Evolutionary conservation across 2,797 vertebrate species (phyloP).

Genomic region (Silurus aristotelis): DNA sequence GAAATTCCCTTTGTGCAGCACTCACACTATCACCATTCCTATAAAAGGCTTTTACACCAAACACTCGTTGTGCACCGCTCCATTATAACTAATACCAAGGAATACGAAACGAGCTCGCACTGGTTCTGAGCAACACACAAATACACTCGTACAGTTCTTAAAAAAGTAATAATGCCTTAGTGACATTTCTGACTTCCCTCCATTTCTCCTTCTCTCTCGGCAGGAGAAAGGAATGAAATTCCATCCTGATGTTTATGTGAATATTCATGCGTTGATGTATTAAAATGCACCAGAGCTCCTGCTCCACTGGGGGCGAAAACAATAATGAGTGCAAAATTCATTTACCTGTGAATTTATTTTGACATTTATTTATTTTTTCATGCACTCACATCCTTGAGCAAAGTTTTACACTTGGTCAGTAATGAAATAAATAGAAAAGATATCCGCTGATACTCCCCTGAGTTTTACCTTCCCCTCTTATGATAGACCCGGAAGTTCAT

Average conservation of each 20-base stretch:
- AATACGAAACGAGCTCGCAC: too few relatives aligned
- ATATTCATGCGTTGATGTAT: constrained; percentile 22
- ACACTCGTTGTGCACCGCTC: too few relatives aligned
- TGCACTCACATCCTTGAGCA: not conserved
- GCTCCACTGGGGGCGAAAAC: constrained; percentile 2
- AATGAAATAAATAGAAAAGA: not conserved
- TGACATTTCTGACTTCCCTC: not conserved
- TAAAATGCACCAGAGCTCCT: constrained; percentile 18
- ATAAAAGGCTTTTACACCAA: too few relatives aligned
- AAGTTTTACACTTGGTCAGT: not conserved
- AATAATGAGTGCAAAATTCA: constrained; percentile 26
- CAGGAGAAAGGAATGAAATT: constrained; percentile 14
- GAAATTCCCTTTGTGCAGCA: too few relatives aligned
- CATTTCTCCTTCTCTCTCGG: not conserved
- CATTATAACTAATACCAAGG: too few relatives aligned
- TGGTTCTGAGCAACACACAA: too few relatives aligned
- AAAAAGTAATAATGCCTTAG: not conserved
- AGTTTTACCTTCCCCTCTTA: not conserved
- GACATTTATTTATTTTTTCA: not conserved
- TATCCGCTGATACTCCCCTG: not conserved
- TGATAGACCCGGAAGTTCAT: not conserved
- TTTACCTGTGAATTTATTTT: not conserved
- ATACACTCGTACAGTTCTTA: too few relatives aligned
- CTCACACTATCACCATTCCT: too few relatives aligned
- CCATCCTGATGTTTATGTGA: constrained; percentile 15